A percentile compares a stretch with the other conserved stretches of the same genome.
phyloP scores from a whole-genome alignment of 2,888 invertebrate genomes.

The Ypsolopha scabrella region DNA sequence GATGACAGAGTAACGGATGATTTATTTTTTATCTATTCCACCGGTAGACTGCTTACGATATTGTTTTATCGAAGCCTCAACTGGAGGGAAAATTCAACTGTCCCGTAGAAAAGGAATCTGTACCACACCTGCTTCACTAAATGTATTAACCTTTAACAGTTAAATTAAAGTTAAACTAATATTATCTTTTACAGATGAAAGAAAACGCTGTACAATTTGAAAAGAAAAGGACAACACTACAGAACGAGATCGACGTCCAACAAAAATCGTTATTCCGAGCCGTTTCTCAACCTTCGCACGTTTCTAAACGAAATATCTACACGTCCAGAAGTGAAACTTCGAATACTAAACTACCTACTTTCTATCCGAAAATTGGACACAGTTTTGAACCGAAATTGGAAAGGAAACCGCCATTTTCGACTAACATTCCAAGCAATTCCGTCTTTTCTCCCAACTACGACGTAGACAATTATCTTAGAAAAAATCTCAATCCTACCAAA shows the following conservation, averaged over 20 bases:
- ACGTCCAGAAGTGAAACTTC: constrained; percentile 32
- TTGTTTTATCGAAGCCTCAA: no score
- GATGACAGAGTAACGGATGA: no score
- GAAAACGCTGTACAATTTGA: constrained; percentile 60
- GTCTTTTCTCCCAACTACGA: constrained; percentile 52
- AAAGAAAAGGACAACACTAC: constrained; percentile 52
- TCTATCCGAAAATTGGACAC: constrained; percentile 46
- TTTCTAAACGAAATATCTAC: constrained; percentile 11
- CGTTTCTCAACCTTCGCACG: constrained; percentile 16
- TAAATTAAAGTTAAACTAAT: no score
- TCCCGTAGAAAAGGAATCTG: no score
- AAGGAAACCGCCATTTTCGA: constrained; percentile 37
- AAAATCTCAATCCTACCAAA: constrained; percentile 43
- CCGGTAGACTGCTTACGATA: no score
- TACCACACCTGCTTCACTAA: no score
- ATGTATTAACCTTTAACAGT: no score
- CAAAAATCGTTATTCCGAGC: constrained; percentile 27
- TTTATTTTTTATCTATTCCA: no score
- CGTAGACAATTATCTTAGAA: constrained; percentile 49
- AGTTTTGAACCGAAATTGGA: constrained; percentile 11
- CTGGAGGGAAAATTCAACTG: no score
- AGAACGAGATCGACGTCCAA: constrained; percentile 55
- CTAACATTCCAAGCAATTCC: constrained; percentile 57
- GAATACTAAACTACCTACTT: constrained; percentile 40
- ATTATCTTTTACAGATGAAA: constrained; percentile 45